Base-by-base conservation (phyloP, 2,888 invertebrate genomes). In the Incurvaria masculella region DNA sequence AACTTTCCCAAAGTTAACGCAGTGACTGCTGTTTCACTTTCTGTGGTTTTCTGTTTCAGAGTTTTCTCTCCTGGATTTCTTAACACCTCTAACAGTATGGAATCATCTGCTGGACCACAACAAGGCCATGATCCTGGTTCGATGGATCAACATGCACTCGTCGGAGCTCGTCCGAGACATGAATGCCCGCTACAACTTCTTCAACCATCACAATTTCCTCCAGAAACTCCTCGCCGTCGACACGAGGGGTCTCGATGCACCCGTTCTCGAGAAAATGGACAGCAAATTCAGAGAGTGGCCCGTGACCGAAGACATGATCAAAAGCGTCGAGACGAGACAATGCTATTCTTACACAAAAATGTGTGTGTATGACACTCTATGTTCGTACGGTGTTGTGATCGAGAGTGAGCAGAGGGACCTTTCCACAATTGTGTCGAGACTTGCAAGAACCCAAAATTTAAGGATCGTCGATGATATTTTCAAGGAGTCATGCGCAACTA, bases 331-430 rank as follows among this genome's bases (percentile, higher is more conserved):
- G 4, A 63, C 65, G 18, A 73, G 75, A 48, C 65, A 70, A 51
- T 81, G 81, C 53, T 78, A 75, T 57, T 62, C 66, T 46, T 73
- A 80, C 48, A 74, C 81, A 2, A 78, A 79, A 62, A 71, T 84
- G 61, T 71, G 79, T 52, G 70, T 84, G 53, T 80, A 84, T 52
- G 83, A 85, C 59, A 81, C 83, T 48, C 63, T 87, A 4, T 73
- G 79, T 49, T 79, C 81, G 46, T 85, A 83, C 56, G 89, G 89
- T 1, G 75, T 87, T 56, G 84, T 89, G 47, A 79, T 80, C 51
- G 68, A 76, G 14, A 68, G 72, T 47, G 89, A 90, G 61, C 67
- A 68, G 23, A 65, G 66, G 11, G 69, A 84, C 61, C 63, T 86
- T 27, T 68, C 76, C 52, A 66, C 72, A 57, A 78, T 86, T 43